Evolutionary conservation across 2,888 invertebrate species (phyloP).

Genomic region (Sinopyrophorus schimmeli): DNA sequence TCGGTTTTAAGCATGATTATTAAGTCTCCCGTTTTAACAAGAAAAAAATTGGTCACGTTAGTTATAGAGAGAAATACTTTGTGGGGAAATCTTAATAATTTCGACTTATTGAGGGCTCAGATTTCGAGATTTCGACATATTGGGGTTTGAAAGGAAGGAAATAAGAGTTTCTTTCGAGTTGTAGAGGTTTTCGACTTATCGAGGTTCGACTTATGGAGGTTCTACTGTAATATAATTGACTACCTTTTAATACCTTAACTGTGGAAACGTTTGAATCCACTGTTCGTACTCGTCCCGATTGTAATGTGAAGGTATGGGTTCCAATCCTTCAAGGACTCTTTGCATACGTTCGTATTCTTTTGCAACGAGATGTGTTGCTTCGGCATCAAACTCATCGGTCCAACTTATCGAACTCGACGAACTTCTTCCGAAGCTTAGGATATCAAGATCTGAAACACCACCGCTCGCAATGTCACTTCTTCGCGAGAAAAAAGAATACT

Average conservation of each 20-base stretch:
- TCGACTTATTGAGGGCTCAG: too few relatives aligned
- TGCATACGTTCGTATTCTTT: slow-evolving; percentile 63
- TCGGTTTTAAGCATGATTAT: too few relatives aligned
- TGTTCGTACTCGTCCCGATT: slow-evolving; percentile 63
- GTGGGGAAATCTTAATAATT: too few relatives aligned
- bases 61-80: too few relatives aligned
- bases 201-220: too few relatives aligned
- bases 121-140: too few relatives aligned
- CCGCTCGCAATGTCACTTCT: slow-evolving; percentile 15
- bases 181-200: too few relatives aligned
- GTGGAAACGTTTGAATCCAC: slow-evolving; percentile 63
- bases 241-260: slow-evolving; percentile 56
- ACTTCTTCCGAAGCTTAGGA: slow-evolving; percentile 38
- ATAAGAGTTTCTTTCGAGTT: too few relatives aligned
- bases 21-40: too few relatives aligned
- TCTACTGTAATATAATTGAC: slow-evolving; percentile 3
- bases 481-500: background rate
- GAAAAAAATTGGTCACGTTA: too few relatives aligned
- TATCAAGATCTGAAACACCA: slow-evolving; percentile 19
- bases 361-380: slow-evolving; percentile 58
- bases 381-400: slow-evolving; percentile 60
- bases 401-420: slow-evolving; percentile 56
- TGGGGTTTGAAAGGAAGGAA: too few relatives aligned
- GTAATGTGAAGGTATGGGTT: slow-evolving; percentile 56
- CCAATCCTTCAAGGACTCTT: slow-evolving; percentile 60